phyloP scores from a whole-genome alignment of 2,797 vertebrate genomes.

The Apogon talboti region DNA sequence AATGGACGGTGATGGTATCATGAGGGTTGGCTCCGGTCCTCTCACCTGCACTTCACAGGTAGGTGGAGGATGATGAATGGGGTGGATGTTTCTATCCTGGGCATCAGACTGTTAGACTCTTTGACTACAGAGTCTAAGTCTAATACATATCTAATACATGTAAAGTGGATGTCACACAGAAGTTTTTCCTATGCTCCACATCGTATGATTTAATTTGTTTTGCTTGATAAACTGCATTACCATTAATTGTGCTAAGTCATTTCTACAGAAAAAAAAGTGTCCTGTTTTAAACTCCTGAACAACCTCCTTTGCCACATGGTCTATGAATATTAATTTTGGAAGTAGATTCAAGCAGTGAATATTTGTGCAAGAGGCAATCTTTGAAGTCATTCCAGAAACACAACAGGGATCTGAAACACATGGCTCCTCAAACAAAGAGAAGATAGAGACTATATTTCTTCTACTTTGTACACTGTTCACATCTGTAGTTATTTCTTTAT shows the following conservation, averaged over 20 bases:
- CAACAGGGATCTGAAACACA: conserved; percentile 69
- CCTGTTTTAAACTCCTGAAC: conserved; percentile 33
- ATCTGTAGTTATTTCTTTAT: conserved; percentile 68
- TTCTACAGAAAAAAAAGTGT: conserved; percentile 13
- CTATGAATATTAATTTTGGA: conserved; percentile 63
- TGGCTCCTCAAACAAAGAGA: conserved; percentile 66
- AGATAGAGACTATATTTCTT: conserved; percentile 46
- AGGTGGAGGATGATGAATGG: conserved; percentile 28
- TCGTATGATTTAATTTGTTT: neutral
- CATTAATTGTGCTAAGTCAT: conserved; percentile 29
- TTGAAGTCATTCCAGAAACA: conserved; percentile 75
- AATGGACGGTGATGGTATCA: conserved; percentile 30
- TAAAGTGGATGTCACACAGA: conserved; percentile 3
- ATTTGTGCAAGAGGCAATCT: conserved; percentile 65
- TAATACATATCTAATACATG: neutral
- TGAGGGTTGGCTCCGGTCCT: conserved; percentile 34
- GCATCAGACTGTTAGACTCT: conserved; percentile 28
- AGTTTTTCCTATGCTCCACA: neutral
- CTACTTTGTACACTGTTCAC: conserved; percentile 57
- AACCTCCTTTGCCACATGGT: conserved; percentile 38
- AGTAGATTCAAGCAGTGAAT: conserved; percentile 49
- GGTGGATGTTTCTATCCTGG: conserved; percentile 18
- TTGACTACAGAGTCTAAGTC: too few relatives aligned
- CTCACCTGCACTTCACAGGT: conserved; percentile 35
- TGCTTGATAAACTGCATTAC: conserved; percentile 15